Percentiles rank a stretch among this genome's conserved stretches.
phyloP scores from a whole-genome alignment of 2,113 vertebrate genomes.

The Hypanus sabinus region DNA sequence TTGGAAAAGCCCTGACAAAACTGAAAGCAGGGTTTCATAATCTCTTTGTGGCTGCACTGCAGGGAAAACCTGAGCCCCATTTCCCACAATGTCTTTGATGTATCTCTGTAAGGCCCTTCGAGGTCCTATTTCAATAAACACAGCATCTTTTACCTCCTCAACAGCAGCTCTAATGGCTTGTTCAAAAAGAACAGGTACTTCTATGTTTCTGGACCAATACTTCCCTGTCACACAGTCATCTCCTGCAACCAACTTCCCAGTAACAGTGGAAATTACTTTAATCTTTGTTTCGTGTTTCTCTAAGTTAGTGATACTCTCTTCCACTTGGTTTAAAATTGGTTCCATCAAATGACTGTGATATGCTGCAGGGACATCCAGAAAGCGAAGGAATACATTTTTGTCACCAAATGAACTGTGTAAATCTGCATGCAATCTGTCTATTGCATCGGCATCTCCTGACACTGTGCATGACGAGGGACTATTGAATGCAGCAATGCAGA shows the following conservation, averaged over 20 bases:
- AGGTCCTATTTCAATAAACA: slow-evolving; percentile 77
- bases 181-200: slow-evolving; percentile 69
- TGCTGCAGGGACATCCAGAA: slow-evolving; percentile 61
- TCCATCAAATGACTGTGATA: slow-evolving; percentile 80
- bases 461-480: slow-evolving; percentile 72
- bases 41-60: slow-evolving; percentile 60
- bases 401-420: slow-evolving; percentile 50
- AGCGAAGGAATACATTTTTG: slow-evolving; percentile 62
- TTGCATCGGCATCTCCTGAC: slow-evolving; percentile 60
- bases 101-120: slow-evolving; percentile 61
- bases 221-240: slow-evolving; percentile 60
- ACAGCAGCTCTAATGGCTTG: slow-evolving; percentile 52
- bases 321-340: slow-evolving; percentile 56
- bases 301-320: slow-evolving; percentile 51
- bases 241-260: slow-evolving; percentile 50
- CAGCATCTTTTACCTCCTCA: slow-evolving; percentile 49
- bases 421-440: slow-evolving; percentile 53
- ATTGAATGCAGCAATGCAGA: slow-evolving; percentile 71
- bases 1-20: slow-evolving; percentile 66
- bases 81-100: slow-evolving; percentile 68
- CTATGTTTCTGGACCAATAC: slow-evolving; percentile 73
- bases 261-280: slow-evolving; percentile 71
- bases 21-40: slow-evolving; percentile 52
- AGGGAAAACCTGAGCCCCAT: slow-evolving; percentile 53
- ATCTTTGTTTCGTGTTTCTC: slow-evolving; percentile 45